Conservation (phyloP, 2,888 invertebrate genomes). For the Cryptus armator region DNA sequence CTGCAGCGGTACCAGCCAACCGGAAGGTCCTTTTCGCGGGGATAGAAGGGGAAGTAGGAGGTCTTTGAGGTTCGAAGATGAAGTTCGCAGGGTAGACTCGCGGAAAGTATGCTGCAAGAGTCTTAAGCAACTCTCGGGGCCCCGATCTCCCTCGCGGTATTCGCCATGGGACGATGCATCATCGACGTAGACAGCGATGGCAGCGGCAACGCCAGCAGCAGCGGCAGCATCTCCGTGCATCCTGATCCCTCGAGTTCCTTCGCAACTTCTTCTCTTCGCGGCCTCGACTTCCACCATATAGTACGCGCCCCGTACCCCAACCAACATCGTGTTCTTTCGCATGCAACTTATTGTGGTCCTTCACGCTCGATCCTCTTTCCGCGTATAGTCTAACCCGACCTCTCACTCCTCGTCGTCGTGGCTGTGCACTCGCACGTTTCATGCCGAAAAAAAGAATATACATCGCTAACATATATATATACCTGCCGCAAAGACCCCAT, state of each 20-base stretch:
- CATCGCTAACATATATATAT: conserved; percentile 17
- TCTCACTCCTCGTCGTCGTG: conserved; percentile 50
- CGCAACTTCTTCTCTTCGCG: conserved; percentile 61
- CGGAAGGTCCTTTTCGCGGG: not conserved
- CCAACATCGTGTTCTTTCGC: conserved; percentile 72
- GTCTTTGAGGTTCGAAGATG: conserved; percentile 53
- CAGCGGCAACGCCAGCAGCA: conserved; percentile 55
- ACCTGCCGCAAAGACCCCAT: conserved; percentile 37
- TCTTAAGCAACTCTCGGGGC: conserved; percentile 28
- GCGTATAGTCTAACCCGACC: conserved; percentile 31
- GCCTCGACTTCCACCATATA: conserved; percentile 64
- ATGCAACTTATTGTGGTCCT: conserved; percentile 71
- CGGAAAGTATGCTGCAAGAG: conserved; percentile 55
- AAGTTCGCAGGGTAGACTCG: conserved; percentile 64
- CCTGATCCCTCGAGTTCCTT: conserved; percentile 62
- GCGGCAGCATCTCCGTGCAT: conserved; percentile 36
- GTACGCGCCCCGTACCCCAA: conserved; percentile 27
- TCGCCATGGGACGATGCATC: conserved; percentile 78
- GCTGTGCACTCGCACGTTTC: conserved; percentile 52
- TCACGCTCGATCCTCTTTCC: conserved; percentile 73
- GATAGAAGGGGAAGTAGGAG: not conserved
- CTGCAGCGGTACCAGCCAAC: not conserved
- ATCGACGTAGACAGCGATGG: conserved; percentile 79
- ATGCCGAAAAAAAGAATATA: conserved; percentile 35
- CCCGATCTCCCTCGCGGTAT: conserved; percentile 2